These are phyloP conservation scores for Pandemis cinnamomeana DNA, from an alignment of 2,888 invertebrate genomes.

Conservation along the genomic window DNA sequence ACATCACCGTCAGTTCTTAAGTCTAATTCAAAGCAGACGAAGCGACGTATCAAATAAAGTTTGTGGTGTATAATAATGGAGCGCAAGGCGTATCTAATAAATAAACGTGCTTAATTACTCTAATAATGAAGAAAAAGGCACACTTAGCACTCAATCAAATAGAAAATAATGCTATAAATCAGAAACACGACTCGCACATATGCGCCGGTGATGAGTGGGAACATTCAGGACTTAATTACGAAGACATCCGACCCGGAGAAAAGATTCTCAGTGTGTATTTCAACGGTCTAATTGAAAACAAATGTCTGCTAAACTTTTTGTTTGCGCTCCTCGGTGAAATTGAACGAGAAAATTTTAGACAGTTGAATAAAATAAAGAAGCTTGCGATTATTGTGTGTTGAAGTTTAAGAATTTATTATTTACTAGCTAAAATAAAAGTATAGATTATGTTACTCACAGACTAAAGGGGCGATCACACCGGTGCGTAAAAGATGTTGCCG, in stretches of 20 bases:
- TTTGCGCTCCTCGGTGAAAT: conserved; percentile 49
- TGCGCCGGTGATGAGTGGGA: conserved; percentile 61
- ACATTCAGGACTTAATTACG: conserved; percentile 70
- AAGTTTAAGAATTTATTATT: no score
- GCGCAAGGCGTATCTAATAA: conserved; percentile 30
- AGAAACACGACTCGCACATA: conserved; percentile 64
- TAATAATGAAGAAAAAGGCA: conserved; percentile 33
- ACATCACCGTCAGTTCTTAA: no score
- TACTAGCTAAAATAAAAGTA: no score
- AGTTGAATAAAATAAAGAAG: no score
- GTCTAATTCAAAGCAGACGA: no score
- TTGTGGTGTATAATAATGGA: neutral
- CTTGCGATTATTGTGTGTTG: no score
- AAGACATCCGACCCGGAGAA: conserved; percentile 64
- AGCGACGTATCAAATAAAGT: no score
- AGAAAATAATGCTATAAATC: conserved; percentile 72
- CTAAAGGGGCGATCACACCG: no score
- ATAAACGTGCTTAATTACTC: conserved; percentile 24
- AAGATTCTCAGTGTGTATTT: conserved; percentile 73
- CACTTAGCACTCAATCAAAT: conserved; percentile 42
- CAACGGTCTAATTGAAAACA: conserved; percentile 78
- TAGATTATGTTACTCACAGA: no score
- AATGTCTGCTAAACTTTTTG: conserved; percentile 63
- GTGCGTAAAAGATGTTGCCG: no score
- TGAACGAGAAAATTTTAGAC: neutral